These are phyloP conservation scores for Propsilocerus akamusi DNA, from an alignment of 1,140 invertebrate species.

Conservation along the genomic window DNA sequence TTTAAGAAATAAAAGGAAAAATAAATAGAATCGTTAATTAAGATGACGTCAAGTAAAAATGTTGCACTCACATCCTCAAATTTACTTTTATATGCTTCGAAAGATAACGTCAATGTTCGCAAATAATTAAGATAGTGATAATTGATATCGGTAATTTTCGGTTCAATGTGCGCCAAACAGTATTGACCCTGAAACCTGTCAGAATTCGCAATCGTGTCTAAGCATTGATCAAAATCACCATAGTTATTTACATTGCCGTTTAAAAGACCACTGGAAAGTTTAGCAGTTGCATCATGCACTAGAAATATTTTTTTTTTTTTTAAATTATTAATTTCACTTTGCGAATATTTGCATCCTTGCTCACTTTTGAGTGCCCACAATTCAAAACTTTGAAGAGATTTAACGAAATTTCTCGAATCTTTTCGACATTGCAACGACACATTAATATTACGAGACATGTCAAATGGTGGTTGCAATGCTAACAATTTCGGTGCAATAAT, in stretches of 20 bases:
- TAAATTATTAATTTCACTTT: too few relatives aligned
- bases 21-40: too few relatives aligned
- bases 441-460: constrained; percentile 16
- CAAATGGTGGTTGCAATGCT: constrained; percentile 16
- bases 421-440: constrained; percentile 15
- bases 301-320: too few relatives aligned
- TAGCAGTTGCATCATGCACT: constrained; percentile 30
- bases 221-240: constrained; percentile 30
- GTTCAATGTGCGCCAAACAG: constrained; percentile 36
- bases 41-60: neutral
- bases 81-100: constrained; percentile 40
- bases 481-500: constrained; percentile 17
- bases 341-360: too few relatives aligned
- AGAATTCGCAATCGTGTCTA: constrained; percentile 13
- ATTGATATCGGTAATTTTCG: constrained; percentile 25
- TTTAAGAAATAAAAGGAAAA: too few relatives aligned
- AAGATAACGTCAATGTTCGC: constrained; percentile 36
- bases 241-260: constrained; percentile 26
- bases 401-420: constrained; percentile 16
- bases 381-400: constrained; percentile 20
- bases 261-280: constrained; percentile 24
- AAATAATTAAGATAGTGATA: constrained; percentile 25
- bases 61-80: constrained; percentile 38
- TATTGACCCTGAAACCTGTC: constrained; percentile 39
- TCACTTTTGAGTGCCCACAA: constrained; percentile 23